Base-by-base conservation (phyloP, 2,113 vertebrate species). In the Turnix velox region DNA sequence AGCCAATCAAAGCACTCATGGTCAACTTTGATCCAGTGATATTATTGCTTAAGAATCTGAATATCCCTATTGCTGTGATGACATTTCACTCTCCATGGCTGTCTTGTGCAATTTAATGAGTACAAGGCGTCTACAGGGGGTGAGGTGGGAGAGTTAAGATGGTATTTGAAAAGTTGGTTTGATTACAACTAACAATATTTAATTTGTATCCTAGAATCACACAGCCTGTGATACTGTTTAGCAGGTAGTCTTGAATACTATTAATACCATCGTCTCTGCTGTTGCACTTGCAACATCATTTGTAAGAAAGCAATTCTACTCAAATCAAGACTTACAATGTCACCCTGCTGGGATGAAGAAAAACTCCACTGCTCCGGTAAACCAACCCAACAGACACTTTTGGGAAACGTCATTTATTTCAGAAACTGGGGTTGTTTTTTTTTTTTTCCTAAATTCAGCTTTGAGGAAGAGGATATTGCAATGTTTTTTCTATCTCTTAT, bases 91-190 rank as follows among this genome's bases (percentile, higher is more conserved):
- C 61, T 14, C 66, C 24, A 19, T 14, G 18, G 61, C 20, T 57
- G 31, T n/a, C 65, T 81, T 58, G 9, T 27, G 22, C 10, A 61
- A 51, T 27, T 48, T 49, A 63, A 57, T 24, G 31, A 84, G 18
- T n/a, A 93, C 84, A 86, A 87, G 43, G 7, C 14, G 88, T 43
- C 39, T 7, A 5, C 31, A 12, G 9, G 8, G 18, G 2, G 20
- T 6, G 23, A 12, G 24, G 4, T 17, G 33, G 12, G 8, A 10
- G 1, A 7, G 4, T 3, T 28, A n/a, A n/a, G 65, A 75, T 14
- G 35, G 31, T 23, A 43, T 12, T 30, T 3, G 4, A 88, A 43
- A 78, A 84, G 16, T 7, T 68, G 5, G 13, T 43, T 74, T 86
- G 24, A 72, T 78, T 55, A 65, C 75, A 91, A 94, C 10, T 42